These are phyloP conservation scores for Dilophus febrilis DNA, from an alignment of 2,888 invertebrate genomes.

Conservation along the genomic window DNA sequence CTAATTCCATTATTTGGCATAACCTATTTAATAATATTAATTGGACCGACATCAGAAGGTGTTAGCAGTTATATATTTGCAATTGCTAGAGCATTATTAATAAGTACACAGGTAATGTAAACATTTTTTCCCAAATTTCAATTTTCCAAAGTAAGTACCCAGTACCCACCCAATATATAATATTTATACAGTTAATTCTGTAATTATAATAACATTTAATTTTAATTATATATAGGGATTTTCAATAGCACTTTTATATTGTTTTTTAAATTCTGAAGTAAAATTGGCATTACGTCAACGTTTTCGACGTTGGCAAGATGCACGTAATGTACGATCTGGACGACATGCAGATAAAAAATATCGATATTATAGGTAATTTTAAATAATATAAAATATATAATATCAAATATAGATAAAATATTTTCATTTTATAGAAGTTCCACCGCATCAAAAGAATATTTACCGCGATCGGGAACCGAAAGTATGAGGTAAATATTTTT, in stretches of 20 bases:
- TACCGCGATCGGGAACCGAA: slow-evolving; percentile 61
- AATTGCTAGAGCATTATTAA: slow-evolving; percentile 59
- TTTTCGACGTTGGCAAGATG: slow-evolving; percentile 53
- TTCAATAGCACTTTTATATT: slow-evolving; percentile 78
- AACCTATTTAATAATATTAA: slow-evolving; percentile 72
- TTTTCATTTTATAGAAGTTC: too few relatives aligned
- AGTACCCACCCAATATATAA: not conserved
- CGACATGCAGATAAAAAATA: slow-evolving; percentile 25
- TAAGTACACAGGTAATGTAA: slow-evolving; percentile 70
- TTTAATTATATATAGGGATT: slow-evolving; percentile 50
- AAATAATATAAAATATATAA: too few relatives aligned
- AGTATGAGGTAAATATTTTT: slow-evolving; percentile 50
- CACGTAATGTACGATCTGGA: slow-evolving; percentile 22
- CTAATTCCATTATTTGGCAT: slow-evolving; percentile 82
- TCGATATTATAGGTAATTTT: not conserved
- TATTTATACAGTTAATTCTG: not conserved
- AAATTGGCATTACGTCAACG: slow-evolving; percentile 70
- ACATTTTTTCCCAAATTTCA: too few relatives aligned
- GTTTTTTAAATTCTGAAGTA: slow-evolving; percentile 85
- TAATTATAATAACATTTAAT: not conserved
- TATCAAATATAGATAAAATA: too few relatives aligned
- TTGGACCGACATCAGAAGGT: slow-evolving; percentile 61
- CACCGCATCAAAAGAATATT: slow-evolving; percentile 55
- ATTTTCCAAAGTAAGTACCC: too few relatives aligned
- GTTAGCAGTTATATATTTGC: slow-evolving; percentile 58